These are phyloP conservation scores for Drosophila macrospina DNA, from an alignment of 2,888 invertebrate genomes.

Conservation along the genomic window DNA sequence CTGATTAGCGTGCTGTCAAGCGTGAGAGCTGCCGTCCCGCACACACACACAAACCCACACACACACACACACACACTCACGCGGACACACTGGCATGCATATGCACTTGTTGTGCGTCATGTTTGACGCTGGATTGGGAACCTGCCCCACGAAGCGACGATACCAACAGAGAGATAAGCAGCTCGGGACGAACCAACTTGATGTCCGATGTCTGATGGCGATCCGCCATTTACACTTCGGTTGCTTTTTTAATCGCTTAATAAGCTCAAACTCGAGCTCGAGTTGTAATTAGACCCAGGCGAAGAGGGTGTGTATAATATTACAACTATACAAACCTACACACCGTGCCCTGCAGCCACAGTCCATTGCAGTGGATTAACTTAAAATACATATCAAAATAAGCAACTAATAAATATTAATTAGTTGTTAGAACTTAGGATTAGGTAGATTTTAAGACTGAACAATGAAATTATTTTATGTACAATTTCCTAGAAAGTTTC, in stretches of 20 bases:
- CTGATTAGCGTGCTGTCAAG: slow-evolving; percentile 84
- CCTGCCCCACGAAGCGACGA: slow-evolving; percentile 51
- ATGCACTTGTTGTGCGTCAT: slow-evolving; percentile 58
- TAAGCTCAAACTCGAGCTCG: slow-evolving; percentile 57
- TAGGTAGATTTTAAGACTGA: not conserved
- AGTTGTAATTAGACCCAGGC: slow-evolving; percentile 69
- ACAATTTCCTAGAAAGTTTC: not conserved
- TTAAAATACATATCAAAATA: not conserved
- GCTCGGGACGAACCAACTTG: slow-evolving; percentile 31
- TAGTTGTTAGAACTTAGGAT: slow-evolving; percentile 1
- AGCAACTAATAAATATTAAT: slow-evolving; percentile 21
- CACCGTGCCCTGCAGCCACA: not conserved
- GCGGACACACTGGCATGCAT: not conserved
- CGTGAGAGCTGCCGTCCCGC: slow-evolving; percentile 73
- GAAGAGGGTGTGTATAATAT: not conserved
- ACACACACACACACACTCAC: not conserved
- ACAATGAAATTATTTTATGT: not conserved
- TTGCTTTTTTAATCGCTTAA: slow-evolving; percentile 72
- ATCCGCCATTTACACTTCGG: slow-evolving; percentile 59
- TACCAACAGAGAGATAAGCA: slow-evolving; percentile 68
- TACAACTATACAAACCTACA: not conserved
- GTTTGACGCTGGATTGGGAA: slow-evolving; percentile 35
- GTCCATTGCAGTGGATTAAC: not conserved
- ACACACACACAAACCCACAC: slow-evolving; percentile 24
- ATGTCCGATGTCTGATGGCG: slow-evolving; percentile 32